Base-by-base conservation (phyloP, 2,113 vertebrate genomes). In the Trinectes maculatus region DNA sequence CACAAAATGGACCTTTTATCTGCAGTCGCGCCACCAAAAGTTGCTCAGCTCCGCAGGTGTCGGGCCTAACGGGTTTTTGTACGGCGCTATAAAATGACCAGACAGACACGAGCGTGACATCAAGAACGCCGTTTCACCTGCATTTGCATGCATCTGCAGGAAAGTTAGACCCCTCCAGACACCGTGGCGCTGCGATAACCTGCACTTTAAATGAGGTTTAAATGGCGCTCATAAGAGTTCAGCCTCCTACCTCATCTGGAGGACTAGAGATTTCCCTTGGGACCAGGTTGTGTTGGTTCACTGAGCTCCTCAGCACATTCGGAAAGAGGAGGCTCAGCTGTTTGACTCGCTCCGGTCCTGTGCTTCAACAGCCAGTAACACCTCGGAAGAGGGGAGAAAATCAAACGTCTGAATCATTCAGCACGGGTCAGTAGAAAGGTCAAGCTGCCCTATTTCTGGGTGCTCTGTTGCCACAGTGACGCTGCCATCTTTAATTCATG, bases 401-500 rank as follows among this genome's bases (percentile, higher is more conserved):
- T 88, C 83, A 79, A 67, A 87, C 28, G 81, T 84, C 83, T 85
- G 77, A 84, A 82, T 82, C 70, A 71, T 82, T 86, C 72, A 83
- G 62, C 3, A 19, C 28, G 16, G 86, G 83, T 86, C 82, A 47
- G 47, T 34, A 47, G 68, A 76, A 86, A 87, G 82, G 86, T 87
- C 79, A 82, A 56, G 44, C 33, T 4, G 1, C 64, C 84, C 84
- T 89, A 87, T 89, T 88, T 91, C 71, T 83, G 80, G 79, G 59
- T 62, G 59, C 59, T 62, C 57, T 0, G 64, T 80, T 85, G 85
- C 84, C 43, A 12, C 71, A 64, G 85, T 47, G 64, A 83, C 31
- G 55, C 64, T 79, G 77, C 77, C 85, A 88, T 91, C 70, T 90
- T 88, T 87, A 83, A 90, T 91, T 89, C 80, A 88, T 90, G 69